These are phyloP conservation scores for Mola mola DNA, from an alignment of 2,113 vertebrate genomes.

Conservation along the genomic window DNA sequence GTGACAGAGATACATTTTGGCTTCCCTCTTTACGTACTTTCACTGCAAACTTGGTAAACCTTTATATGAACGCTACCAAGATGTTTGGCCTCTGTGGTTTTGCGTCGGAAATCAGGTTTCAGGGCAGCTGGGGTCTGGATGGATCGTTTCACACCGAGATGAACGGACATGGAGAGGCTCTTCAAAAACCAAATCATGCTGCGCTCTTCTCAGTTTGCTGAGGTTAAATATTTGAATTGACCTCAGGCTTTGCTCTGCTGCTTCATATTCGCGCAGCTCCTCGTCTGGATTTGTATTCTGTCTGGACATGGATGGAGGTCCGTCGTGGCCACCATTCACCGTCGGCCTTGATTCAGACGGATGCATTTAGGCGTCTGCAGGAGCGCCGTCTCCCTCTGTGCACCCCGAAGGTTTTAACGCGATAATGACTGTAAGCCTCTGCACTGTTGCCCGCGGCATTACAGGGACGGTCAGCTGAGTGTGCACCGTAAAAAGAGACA, in stretches of 20 bases:
- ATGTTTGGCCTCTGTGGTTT: too few species aligned
- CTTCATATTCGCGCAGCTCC: conserved; percentile 3
- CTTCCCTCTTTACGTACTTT: too few species aligned
- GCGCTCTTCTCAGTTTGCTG: conserved; percentile 9
- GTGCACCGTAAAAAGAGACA: conserved; percentile 10
- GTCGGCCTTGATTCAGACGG: too few species aligned
- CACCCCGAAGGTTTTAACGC: neutral
- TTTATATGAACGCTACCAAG: too few species aligned
- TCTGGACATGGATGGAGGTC: conserved; percentile 1
- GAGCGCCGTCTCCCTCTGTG: neutral
- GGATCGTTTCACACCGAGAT: too few species aligned
- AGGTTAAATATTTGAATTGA: conserved; percentile 14
- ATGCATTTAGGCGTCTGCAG: conserved; percentile 8
- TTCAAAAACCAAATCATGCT: neutral
- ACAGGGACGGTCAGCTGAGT: neutral
- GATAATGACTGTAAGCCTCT: conserved; percentile 9
- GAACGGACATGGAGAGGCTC: too few species aligned
- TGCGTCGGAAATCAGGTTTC: too few species aligned
- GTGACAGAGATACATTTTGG: too few species aligned
- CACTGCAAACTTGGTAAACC: too few species aligned
- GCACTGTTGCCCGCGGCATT: conserved; percentile 3
- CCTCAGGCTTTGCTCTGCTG: too few species aligned
- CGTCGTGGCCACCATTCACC: too few species aligned
- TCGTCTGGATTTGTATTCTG: conserved; percentile 23
- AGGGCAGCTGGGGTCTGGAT: too few species aligned